phyloP scores from a whole-genome alignment of 2,113 vertebrate species.

The Gavia stellata region DNA sequence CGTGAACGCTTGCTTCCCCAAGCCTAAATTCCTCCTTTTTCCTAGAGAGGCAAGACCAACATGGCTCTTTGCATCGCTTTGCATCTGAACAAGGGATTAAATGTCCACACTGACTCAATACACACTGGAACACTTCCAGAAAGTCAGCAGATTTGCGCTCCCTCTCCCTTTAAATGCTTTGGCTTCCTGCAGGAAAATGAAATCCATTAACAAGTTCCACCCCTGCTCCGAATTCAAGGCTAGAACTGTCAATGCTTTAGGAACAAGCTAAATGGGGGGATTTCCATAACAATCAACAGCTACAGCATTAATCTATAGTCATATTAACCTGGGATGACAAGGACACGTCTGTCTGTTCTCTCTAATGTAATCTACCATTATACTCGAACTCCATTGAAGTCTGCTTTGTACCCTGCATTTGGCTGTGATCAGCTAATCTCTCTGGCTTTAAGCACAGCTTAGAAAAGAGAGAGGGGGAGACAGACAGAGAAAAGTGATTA shows the following conservation, averaged over 20 bases:
- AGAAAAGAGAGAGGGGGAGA: not conserved
- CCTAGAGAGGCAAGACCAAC: not conserved
- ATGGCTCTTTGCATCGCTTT: not conserved
- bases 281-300: constrained; percentile 68
- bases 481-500: not conserved
- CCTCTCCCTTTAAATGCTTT: constrained; percentile 31
- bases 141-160: constrained; percentile 12
- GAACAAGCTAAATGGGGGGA: constrained; percentile 55
- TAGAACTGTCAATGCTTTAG: constrained; percentile 57
- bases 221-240: constrained; percentile 47
- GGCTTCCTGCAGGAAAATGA: constrained; percentile 55
- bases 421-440: constrained; percentile 36
- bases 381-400: not conserved
- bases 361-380: constrained; percentile 41
- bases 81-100: constrained; percentile 44
- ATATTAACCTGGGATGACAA: constrained; percentile 63
- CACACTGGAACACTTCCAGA: constrained; percentile 22
- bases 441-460: not conserved
- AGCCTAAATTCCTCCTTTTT: not conserved
- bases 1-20: not conserved
- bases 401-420: not conserved
- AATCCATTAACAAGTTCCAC: constrained; percentile 65
- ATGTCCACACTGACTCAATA: not conserved
- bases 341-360: constrained; percentile 59
- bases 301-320: constrained; percentile 60